phyloP scores from a whole-genome alignment of 2,888 invertebrate genomes.

The Tipula helvola region DNA sequence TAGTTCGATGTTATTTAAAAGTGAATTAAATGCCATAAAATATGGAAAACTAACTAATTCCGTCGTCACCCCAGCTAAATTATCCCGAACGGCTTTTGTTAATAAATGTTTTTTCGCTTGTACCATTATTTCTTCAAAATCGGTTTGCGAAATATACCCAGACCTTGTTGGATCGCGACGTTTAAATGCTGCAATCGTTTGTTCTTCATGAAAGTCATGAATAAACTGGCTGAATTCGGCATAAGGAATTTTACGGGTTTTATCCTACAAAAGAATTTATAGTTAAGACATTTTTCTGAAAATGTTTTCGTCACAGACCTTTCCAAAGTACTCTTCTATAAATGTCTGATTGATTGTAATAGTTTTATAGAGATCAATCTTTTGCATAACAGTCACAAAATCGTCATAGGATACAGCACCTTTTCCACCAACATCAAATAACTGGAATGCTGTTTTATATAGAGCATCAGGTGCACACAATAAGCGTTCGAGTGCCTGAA shows the following conservation, averaged over 20 bases:
- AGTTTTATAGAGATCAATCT: conserved; percentile 80
- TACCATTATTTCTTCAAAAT: conserved; percentile 92
- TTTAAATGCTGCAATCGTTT: conserved; percentile 91
- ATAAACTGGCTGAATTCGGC: conserved; percentile 96
- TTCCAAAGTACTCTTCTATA: conserved; percentile 91
- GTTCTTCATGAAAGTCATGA: conserved; percentile 99
- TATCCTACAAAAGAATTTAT: conserved; percentile 40
- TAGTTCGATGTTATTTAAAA: conserved; percentile 97
- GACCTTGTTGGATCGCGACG: conserved; percentile 77
- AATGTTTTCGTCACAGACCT: conserved; percentile 23
- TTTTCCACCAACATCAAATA: conserved; percentile 96
- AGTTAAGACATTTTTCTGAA: not conserved
- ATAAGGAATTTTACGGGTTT: conserved; percentile 80
- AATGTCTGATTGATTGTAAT: conserved; percentile 92
- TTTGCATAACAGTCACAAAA: conserved; percentile 87
- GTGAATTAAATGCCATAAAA: conserved; percentile 95
- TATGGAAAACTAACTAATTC: conserved; percentile 81
- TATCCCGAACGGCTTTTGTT: conserved; percentile 81
- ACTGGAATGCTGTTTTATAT: conserved; percentile 95
- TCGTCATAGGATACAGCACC: conserved; percentile 92
- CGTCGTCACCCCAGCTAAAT: conserved; percentile 71
- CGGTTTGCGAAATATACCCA: conserved; percentile 83
- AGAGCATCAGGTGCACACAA: conserved; percentile 94
- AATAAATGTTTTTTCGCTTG: conserved; percentile 89
- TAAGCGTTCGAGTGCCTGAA: conserved; percentile 94